Percentiles rank a stretch among this genome's conserved stretches.
These are phyloP conservation scores for Anthopleura sola DNA, from an alignment of 64 coral and sea anemone genomes.

Conservation along the genomic window DNA sequence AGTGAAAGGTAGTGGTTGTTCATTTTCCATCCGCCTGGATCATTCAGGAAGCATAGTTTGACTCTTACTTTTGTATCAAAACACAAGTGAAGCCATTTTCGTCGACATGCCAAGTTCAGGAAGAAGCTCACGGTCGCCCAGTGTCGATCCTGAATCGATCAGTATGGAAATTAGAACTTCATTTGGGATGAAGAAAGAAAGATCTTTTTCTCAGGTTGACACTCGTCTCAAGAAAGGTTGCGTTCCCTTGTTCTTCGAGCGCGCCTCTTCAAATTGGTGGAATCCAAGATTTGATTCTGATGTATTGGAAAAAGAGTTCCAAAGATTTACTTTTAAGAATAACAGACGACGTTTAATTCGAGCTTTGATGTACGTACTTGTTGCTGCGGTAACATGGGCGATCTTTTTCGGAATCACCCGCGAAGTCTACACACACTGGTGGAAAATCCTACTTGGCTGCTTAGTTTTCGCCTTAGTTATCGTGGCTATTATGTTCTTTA, in stretches of 20 bases:
- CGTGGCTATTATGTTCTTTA: constrained; percentile 76
- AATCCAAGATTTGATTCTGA: constrained; percentile 95
- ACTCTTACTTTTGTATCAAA: constrained; percentile 13
- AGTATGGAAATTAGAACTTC: constrained; percentile 74
- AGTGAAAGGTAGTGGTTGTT: constrained; percentile 6
- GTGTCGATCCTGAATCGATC: constrained; percentile 79
- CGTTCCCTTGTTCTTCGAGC: constrained; percentile 96
- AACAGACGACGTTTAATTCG: constrained; percentile 74
- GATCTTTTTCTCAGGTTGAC: constrained; percentile 98
- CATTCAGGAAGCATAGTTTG: constrained; percentile 20
- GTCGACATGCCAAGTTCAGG: constrained; percentile 44
- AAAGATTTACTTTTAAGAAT: constrained; percentile 85
- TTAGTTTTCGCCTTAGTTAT: constrained; percentile 63
- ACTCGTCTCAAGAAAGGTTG: constrained; percentile 94
- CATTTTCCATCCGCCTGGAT: constrained; percentile 18
- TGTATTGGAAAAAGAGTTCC: constrained; percentile 95
- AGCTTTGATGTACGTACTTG: constrained; percentile 67
- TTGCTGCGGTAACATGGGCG: constrained; percentile 69
- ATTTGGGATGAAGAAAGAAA: constrained; percentile 86
- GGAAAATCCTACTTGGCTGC: constrained; percentile 64
- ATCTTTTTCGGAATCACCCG: constrained; percentile 81
- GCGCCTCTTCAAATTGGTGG: constrained; percentile 98
- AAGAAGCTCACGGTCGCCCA: constrained; percentile 50
- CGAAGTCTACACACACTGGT: constrained; percentile 24
- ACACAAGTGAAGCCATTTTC: constrained; percentile 39